A percentile compares a stretch with the other conserved stretches of the same genome.
Evolutionary conservation across 2,888 invertebrate genomes (phyloP).

Genomic region (Villa cingulata): DNA sequence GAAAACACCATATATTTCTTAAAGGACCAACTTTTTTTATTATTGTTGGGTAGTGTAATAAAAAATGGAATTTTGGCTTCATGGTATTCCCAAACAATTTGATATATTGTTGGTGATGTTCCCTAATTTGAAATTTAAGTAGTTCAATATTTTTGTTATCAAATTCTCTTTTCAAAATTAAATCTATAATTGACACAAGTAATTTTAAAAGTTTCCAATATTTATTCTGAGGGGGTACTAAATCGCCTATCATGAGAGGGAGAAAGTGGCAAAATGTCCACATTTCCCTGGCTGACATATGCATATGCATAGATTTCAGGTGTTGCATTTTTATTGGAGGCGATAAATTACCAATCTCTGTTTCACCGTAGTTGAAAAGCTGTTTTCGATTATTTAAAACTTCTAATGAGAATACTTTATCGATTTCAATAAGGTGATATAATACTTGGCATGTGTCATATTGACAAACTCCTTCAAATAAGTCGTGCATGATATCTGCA

Average conservation of each 20-base stretch:
- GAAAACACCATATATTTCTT: constrained; percentile 9
- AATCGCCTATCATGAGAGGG: constrained; percentile 10
- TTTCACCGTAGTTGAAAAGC: constrained; percentile 4
- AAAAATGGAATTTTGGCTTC: constrained; percentile 6
- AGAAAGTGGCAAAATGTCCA: constrained; percentile 11
- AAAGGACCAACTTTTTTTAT: constrained; percentile 8
- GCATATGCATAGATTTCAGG: not conserved
- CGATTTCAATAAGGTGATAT: constrained; percentile 7
- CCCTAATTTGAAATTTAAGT: not conserved
- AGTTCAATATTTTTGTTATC: not conserved
- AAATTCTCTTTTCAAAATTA: constrained; percentile 1
- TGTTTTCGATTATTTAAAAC: not conserved
- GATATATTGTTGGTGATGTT: constrained; percentile 5
- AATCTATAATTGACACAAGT: constrained; percentile 1
- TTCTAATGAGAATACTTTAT: constrained; percentile 6
- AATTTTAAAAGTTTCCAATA: not conserved
- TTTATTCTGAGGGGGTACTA: constrained; percentile 2
- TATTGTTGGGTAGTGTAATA: constrained; percentile 3
- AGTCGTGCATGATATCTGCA: no score
- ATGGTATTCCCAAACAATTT: constrained; percentile 6
- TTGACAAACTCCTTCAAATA: constrained; percentile 12
- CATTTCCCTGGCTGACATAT: constrained; percentile 8
- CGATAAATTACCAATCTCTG: constrained; percentile 5
- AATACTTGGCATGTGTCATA: constrained; percentile 12
- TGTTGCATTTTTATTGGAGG: not conserved